Base-by-base conservation (phyloP, 2,888 invertebrate species). In the Cataglyphis altisquamis region DNA sequence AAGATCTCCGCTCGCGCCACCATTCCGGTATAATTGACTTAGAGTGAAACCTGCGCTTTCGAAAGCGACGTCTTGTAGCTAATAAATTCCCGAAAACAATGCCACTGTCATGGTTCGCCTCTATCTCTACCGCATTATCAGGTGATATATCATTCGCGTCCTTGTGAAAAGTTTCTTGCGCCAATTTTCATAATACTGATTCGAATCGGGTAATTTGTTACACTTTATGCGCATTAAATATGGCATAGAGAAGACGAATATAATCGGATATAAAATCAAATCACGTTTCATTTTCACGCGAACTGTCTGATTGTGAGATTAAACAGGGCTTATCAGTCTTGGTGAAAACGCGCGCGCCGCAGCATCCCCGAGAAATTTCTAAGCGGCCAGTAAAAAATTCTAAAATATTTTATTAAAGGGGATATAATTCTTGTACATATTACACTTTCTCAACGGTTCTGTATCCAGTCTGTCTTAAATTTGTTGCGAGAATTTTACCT, bases 11-110 rank as follows among this genome's bases (percentile, higher is more conserved):
- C 74, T 83, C 77, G 88, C 74, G 32, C n/a, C 63, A 32, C 90
- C 85, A 89, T 89, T 90, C 88, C 83, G 66, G 67, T 93, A 32
- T 32, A 93, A 93, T 93, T 93, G 92, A 77, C 55, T 67, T 88
- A 87, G 89, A 91, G 93, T 91, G 93, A 93, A 93, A 93, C 93
- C 86, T 18, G 78, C 82, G 75, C 89, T 89, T 89, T 89, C 89
- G 85, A 86, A 88, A 89, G 85, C 82, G 63, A 82, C 77, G 84
- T 78, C 67, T 57, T 8, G 55, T 9, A 29, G 68, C 81, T 78
- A 83, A 86, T 85, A 86, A 89, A 89, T 89, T 87, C 88, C 86
- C 88, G 88, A 83, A 89, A 89, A 89, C 82, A 84, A 89, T 84
- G 84, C 87, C 87, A 85, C 84, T 85, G 85, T 84, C 87, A 78